These are phyloP conservation scores for Eledona agricola DNA, from an alignment of 2,888 invertebrate species.

Conservation along the genomic window DNA sequence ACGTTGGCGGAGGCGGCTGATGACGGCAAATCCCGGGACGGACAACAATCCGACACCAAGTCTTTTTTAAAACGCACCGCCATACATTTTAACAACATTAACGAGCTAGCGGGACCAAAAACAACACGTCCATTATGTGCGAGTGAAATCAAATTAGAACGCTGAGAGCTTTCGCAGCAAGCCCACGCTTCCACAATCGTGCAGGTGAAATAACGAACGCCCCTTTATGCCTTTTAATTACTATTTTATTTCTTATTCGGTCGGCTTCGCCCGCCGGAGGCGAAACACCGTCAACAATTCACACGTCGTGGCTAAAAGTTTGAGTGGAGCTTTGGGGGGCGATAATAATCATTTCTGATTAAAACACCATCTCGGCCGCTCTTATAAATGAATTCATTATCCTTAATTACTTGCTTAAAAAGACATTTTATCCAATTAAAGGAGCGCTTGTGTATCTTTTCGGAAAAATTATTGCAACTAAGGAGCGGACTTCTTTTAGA, in stretches of 20 bases:
- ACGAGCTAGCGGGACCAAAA: constrained; percentile 39
- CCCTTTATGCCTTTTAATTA: constrained; percentile 34
- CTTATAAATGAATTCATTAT: constrained; percentile 31
- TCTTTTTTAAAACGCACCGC: constrained; percentile 31
- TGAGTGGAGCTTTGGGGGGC: background rate
- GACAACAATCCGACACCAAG: constrained; percentile 34
- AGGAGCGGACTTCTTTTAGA: constrained; percentile 23
- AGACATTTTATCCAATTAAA: constrained; percentile 33
- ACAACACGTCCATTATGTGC: constrained; percentile 41
- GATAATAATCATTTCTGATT: constrained; percentile 27
- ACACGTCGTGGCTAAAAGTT: constrained; percentile 1
- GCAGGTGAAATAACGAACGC: constrained; percentile 36
- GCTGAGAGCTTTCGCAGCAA: constrained; percentile 35
- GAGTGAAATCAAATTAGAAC: constrained; percentile 39
- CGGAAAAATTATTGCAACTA: constrained; percentile 28
- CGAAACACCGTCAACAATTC: constrained; percentile 1
- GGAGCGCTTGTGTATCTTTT: constrained; percentile 25
- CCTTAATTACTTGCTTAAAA: constrained; percentile 32
- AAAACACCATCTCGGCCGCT: constrained; percentile 22
- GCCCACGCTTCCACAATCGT: constrained; percentile 22
- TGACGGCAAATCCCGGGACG: constrained; percentile 31
- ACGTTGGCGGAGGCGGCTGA: constrained; percentile 17
- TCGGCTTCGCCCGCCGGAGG: background rate
- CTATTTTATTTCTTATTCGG: constrained; percentile 27
- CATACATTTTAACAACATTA: constrained; percentile 40